Percentiles rank a stretch among this genome's conserved stretches.
These are phyloP conservation scores for Lampris incognitus DNA, from an alignment of 2,113 vertebrate genomes.

Conservation along the genomic window DNA sequence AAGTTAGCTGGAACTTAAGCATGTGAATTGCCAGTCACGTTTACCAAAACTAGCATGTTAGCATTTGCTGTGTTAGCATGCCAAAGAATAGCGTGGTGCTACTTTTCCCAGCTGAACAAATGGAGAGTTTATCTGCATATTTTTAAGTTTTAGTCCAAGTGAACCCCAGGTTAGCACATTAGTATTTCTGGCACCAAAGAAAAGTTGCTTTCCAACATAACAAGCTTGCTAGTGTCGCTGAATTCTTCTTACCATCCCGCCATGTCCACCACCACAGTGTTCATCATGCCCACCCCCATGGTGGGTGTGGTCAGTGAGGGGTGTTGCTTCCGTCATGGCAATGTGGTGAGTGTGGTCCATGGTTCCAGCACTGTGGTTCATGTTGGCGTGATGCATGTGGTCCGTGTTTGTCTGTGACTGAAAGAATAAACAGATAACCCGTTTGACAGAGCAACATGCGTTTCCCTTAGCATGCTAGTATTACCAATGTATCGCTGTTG, in stretches of 20 bases:
- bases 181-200: neutral
- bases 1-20: too few relatives aligned
- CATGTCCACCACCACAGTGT: constrained; percentile 1
- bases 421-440: too few relatives aligned
- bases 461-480: too few relatives aligned
- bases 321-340: constrained; percentile 24
- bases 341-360: constrained; percentile 42
- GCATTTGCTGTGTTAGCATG: neutral
- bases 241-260: constrained; percentile 78
- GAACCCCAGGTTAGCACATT: neutral
- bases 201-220: neutral
- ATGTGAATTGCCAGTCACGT: too few relatives aligned
- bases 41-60: neutral
- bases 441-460: too few relatives aligned
- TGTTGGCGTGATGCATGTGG: constrained; percentile 14
- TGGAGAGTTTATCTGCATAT: too few relatives aligned
- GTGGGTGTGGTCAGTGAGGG: constrained; percentile 45
- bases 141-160: too few relatives aligned
- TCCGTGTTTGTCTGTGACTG: too few relatives aligned
- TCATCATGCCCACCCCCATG: constrained; percentile 65
- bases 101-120: too few relatives aligned
- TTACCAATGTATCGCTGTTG: too few relatives aligned
- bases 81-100: too few relatives aligned
- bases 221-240: neutral
- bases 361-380: constrained; percentile 37